Conservation (phyloP, 1,140 invertebrate genomes). For the Drosophila lowei region DNA sequence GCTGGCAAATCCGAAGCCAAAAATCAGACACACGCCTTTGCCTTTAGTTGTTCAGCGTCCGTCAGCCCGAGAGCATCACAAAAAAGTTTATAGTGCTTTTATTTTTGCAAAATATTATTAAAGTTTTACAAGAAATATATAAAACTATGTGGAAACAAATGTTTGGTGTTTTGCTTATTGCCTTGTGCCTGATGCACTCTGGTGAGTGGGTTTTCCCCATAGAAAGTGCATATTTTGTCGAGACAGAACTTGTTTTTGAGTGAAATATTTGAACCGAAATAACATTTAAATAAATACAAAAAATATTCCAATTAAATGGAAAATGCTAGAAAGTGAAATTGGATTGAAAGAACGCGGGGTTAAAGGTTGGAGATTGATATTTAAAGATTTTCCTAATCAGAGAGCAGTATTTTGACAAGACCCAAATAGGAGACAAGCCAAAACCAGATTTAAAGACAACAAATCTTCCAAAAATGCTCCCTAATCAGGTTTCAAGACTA, state of each 20-base stretch:
- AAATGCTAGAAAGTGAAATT: background rate
- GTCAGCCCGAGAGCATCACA: conserved; percentile 28
- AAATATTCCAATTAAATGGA: background rate
- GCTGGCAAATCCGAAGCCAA: conserved; percentile 4
- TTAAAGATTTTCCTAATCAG: background rate
- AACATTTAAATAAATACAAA: background rate
- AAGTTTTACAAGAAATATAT: conserved; percentile 1
- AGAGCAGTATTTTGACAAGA: too few relatives aligned
- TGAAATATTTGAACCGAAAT: conserved; percentile 8
- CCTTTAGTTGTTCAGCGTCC: conserved; percentile 56
- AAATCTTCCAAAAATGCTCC: too few relatives aligned
- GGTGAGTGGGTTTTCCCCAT: conserved; percentile 43
- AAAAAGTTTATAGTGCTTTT: conserved; percentile 1
- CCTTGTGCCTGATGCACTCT: conserved; percentile 60
- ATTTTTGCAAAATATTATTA: background rate
- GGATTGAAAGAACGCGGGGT: background rate
- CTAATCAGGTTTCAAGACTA: too few relatives aligned
- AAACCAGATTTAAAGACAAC: too few relatives aligned
- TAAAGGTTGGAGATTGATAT: background rate
- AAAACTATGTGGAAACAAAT: conserved; percentile 63
- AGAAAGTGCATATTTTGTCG: background rate
- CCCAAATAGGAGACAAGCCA: too few relatives aligned
- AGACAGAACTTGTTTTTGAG: conserved; percentile 47
- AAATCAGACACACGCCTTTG: conserved; percentile 42
- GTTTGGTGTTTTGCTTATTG: conserved; percentile 48